Evolutionary conservation across 2,113 vertebrate genomes (phyloP).

Genomic region (Malurus elegans): DNA sequence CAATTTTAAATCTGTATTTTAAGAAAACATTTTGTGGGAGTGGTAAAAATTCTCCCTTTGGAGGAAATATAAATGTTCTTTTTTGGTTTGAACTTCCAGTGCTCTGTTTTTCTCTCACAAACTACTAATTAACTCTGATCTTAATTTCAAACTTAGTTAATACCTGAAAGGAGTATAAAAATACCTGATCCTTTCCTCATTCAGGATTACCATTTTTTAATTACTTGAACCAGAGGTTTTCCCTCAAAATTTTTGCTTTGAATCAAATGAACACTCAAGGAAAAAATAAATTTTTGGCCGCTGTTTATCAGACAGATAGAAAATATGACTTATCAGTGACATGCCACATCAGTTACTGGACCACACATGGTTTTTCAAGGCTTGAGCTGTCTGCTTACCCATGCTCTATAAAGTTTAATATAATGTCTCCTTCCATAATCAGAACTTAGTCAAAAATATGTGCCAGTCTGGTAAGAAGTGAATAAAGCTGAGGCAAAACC

Average conservation of each 20-base stretch:
- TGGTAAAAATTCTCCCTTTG: not conserved
- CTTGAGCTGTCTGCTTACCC: not conserved
- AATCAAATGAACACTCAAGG: not conserved
- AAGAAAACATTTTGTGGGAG: conserved; percentile 45
- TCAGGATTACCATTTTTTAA: not conserved
- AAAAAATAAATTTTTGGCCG: conserved; percentile 9
- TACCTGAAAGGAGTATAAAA: not conserved
- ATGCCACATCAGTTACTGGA: not conserved
- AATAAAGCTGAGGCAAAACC: conserved; percentile 46
- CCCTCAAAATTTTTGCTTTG: not conserved
- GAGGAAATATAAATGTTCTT: not conserved
- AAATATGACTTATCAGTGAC: not conserved
- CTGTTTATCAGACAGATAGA: not conserved
- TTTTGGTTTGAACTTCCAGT: conserved; percentile 16
- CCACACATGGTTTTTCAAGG: not conserved
- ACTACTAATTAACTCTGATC: conserved; percentile 11
- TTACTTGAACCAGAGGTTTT: not conserved
- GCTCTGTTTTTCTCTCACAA: conserved; percentile 37
- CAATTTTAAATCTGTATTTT: conserved; percentile 59
- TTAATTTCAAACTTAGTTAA: conserved; percentile 5
- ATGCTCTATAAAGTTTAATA: conserved; percentile 18
- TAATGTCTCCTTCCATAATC: conserved; percentile 38
- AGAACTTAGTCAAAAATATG: conserved; percentile 6
- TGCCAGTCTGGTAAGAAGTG: conserved; percentile 26
- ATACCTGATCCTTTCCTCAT: not conserved